phyloP scores from a whole-genome alignment of 2,113 vertebrate genomes.

The Turdus rufiventris region DNA sequence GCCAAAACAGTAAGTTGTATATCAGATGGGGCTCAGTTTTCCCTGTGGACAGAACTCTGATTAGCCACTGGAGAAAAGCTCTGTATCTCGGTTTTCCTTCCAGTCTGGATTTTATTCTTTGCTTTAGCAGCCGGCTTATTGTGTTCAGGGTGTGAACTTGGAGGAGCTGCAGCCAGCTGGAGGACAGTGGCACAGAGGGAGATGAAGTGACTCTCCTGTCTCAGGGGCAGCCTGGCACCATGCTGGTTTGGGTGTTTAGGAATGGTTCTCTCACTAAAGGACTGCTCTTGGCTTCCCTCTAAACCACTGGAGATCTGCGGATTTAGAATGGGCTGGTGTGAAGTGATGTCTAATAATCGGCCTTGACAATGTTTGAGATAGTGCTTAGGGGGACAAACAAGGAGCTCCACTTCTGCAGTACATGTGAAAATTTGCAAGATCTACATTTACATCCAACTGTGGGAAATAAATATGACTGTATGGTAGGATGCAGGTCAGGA shows the following conservation, averaged over 20 bases:
- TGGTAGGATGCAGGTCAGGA: not conserved
- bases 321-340: slow-evolving; percentile 12
- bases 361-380: slow-evolving; percentile 48
- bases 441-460: not conserved
- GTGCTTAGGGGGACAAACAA: slow-evolving; percentile 22
- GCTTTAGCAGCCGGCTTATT: slow-evolving; percentile 16
- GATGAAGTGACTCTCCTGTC: not conserved
- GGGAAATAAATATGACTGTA: not conserved
- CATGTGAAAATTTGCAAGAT: not conserved
- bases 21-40: slow-evolving; percentile 62
- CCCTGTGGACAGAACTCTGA: slow-evolving; percentile 63
- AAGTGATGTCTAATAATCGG: slow-evolving; percentile 39
- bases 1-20: slow-evolving; percentile 45
- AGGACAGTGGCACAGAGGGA: not conserved
- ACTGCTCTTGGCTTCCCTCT: slow-evolving; percentile 5
- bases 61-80: slow-evolving; percentile 46
- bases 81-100: slow-evolving; percentile 27
- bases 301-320: not conserved
- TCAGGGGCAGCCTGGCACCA: not conserved
- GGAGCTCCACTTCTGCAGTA: not conserved
- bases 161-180: not conserved
- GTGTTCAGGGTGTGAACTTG: not conserved
- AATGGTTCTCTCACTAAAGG: not conserved
- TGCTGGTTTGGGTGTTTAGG: not conserved
- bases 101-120: slow-evolving; percentile 57